A percentile compares a stretch with the other conserved stretches of the same genome.
phyloP scores from a whole-genome alignment of 2,888 invertebrate species.

The Hoplodrina blanda region DNA sequence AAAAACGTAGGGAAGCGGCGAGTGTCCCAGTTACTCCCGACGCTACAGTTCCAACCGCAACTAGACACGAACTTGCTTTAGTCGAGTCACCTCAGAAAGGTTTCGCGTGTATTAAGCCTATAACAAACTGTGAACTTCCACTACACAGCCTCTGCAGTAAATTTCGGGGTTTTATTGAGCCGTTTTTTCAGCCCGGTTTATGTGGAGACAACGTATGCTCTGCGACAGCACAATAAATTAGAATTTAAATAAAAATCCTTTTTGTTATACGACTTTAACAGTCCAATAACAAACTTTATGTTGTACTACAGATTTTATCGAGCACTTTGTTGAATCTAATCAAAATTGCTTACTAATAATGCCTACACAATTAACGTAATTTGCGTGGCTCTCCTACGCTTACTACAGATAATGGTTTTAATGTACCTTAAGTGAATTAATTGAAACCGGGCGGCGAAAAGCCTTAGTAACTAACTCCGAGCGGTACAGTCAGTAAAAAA shows the following conservation, averaged over 20 bases:
- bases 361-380: slow-evolving; percentile 56
- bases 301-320: slow-evolving; percentile 30
- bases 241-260: slow-evolving; percentile 58
- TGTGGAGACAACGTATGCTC: slow-evolving; percentile 66
- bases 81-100: slow-evolving; percentile 74
- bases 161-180: slow-evolving; percentile 74
- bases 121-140: slow-evolving; percentile 76
- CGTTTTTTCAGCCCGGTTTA: slow-evolving; percentile 69
- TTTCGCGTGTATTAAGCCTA: slow-evolving; percentile 80
- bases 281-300: slow-evolving; percentile 39
- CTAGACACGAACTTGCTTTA: slow-evolving; percentile 68
- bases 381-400: slow-evolving; percentile 46
- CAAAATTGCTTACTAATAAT: slow-evolving; percentile 55
- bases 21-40: slow-evolving; percentile 72
- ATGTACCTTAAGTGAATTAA: slow-evolving; percentile 58
- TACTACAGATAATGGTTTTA: slow-evolving; percentile 57
- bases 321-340: slow-evolving; percentile 48
- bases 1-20: slow-evolving; percentile 69
- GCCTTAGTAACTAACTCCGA: slow-evolving; percentile 17
- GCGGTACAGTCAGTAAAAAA: slow-evolving; percentile 40
- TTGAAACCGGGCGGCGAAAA: slow-evolving; percentile 42
- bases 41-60: slow-evolving; percentile 60
- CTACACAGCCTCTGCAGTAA: slow-evolving; percentile 72
- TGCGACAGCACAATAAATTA: slow-evolving; percentile 58
- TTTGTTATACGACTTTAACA: slow-evolving; percentile 40